phyloP scores from a whole-genome alignment of 1,140 invertebrate species.

The Hylaeus volcanicus region DNA sequence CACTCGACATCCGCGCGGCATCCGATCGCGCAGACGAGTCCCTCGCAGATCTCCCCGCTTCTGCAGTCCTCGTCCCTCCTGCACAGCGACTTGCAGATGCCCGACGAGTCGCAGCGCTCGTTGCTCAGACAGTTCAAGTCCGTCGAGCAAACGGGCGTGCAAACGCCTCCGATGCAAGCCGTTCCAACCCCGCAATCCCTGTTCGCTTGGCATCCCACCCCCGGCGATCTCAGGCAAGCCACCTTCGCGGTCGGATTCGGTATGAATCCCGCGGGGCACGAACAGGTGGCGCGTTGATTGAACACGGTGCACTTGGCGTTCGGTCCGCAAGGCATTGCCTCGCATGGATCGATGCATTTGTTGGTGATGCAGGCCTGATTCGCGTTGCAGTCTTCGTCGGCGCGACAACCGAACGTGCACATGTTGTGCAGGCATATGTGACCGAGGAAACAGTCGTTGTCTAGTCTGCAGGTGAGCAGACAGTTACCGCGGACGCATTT shows the following conservation, averaged over 20 bases:
- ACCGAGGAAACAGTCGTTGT: slow-evolving; percentile 95
- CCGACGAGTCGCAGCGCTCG: slow-evolving; percentile 86
- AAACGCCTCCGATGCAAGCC: slow-evolving; percentile 86
- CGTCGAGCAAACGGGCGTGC: slow-evolving; percentile 88
- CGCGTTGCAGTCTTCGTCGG: slow-evolving; percentile 92
- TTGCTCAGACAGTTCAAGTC: slow-evolving; percentile 89
- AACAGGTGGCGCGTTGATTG: slow-evolving; percentile 91
- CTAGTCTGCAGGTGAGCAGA: slow-evolving; percentile 91
- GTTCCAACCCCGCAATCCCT: slow-evolving; percentile 86
- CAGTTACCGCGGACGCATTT: slow-evolving; percentile 91
- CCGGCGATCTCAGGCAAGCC: slow-evolving; percentile 89
- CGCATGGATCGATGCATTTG: slow-evolving; percentile 90
- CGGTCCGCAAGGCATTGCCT: slow-evolving; percentile 89
- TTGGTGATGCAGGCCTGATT: slow-evolving; percentile 90
- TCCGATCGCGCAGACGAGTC: slow-evolving; percentile 87
- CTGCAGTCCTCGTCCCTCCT: slow-evolving; percentile 89
- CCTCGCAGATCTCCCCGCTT: slow-evolving; percentile 91
- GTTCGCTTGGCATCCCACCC: slow-evolving; percentile 86
- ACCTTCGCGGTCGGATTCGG: slow-evolving; percentile 91
- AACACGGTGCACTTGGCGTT: slow-evolving; percentile 90
- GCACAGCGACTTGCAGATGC: slow-evolving; percentile 86
- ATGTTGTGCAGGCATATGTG: slow-evolving; percentile 93
- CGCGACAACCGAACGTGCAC: slow-evolving; percentile 92
- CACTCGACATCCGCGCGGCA: slow-evolving; percentile 92
- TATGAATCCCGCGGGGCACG: slow-evolving; percentile 88